phyloP scores from a whole-genome alignment of 2,888 invertebrate species.

The Altica lythri region DNA sequence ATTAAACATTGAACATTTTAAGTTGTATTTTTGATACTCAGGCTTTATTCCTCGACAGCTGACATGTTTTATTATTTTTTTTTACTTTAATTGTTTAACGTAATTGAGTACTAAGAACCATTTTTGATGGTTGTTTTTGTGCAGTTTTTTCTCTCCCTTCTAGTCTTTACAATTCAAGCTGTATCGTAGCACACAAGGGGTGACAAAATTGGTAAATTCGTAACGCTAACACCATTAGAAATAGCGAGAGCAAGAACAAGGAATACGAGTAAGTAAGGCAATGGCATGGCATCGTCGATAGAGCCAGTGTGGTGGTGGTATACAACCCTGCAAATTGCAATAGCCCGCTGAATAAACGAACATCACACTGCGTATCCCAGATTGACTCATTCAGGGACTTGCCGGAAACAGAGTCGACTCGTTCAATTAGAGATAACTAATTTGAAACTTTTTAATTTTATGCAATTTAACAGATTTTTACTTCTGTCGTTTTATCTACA shows the following conservation, averaged over 20 bases:
- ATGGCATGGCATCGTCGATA: constrained; percentile 9
- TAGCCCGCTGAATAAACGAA: constrained; percentile 56
- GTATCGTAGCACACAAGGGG: constrained; percentile 54
- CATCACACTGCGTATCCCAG: constrained; percentile 58
- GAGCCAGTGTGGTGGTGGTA: constrained; percentile 11
- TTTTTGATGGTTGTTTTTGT: no score
- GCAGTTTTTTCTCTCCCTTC: constrained; percentile 13
- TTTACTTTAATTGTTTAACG: no score
- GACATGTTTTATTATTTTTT: no score
- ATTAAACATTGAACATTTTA: no score
- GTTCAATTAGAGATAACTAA: background rate
- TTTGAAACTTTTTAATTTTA: background rate
- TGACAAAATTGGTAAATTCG: constrained; percentile 60
- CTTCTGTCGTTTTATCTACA: no score
- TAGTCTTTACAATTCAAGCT: constrained; percentile 39
- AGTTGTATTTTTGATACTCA: no score
- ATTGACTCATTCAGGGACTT: constrained; percentile 52
- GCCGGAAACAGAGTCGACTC: constrained; percentile 20
- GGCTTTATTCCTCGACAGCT: no score
- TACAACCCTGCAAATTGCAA: constrained; percentile 53
- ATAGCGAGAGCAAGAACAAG: constrained; percentile 26
- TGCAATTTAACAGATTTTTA: background rate
- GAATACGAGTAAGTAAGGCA: constrained; percentile 15
- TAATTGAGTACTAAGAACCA: no score
- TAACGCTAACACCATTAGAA: constrained; percentile 59